These are phyloP conservation scores for Platerodrilus igneus DNA, from an alignment of 2,888 invertebrate genomes.

Conservation along the genomic window DNA sequence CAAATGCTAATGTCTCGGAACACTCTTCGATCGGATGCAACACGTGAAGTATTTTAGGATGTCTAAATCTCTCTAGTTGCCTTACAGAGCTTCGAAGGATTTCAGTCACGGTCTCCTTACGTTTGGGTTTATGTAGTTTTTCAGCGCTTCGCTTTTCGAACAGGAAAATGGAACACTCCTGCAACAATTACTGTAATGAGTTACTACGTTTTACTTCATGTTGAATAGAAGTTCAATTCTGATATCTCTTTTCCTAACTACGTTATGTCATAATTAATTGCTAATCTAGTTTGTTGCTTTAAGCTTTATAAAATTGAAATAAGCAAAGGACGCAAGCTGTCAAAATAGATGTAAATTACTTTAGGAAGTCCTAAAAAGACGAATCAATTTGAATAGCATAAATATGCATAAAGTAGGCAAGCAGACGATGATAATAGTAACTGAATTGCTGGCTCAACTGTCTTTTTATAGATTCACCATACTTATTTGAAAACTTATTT, in stretches of 20 bases:
- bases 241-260: background rate
- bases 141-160: constrained; percentile 92
- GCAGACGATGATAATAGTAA: too few relatives aligned
- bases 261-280: background rate
- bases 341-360: too few relatives aligned
- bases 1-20: constrained; percentile 85
- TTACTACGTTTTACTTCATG: constrained; percentile 11
- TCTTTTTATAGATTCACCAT: too few relatives aligned
- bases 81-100: constrained; percentile 74
- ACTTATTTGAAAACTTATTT: too few relatives aligned
- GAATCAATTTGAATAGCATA: too few relatives aligned
- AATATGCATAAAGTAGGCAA: too few relatives aligned
- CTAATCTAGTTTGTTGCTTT: background rate
- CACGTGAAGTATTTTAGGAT: constrained; percentile 73
- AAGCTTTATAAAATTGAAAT: too few relatives aligned
- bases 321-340: too few relatives aligned
- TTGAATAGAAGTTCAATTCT: constrained; percentile 1
- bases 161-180: constrained; percentile 92
- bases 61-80: constrained; percentile 75
- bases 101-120: constrained; percentile 89
- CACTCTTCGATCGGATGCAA: constrained; percentile 76
- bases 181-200: constrained; percentile 37
- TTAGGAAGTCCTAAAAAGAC: too few relatives aligned
- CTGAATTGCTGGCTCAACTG: too few relatives aligned
- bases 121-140: constrained; percentile 86